These are phyloP conservation scores for Unio delphinus DNA, from an alignment of 2,888 invertebrate species.

Conservation along the genomic window DNA sequence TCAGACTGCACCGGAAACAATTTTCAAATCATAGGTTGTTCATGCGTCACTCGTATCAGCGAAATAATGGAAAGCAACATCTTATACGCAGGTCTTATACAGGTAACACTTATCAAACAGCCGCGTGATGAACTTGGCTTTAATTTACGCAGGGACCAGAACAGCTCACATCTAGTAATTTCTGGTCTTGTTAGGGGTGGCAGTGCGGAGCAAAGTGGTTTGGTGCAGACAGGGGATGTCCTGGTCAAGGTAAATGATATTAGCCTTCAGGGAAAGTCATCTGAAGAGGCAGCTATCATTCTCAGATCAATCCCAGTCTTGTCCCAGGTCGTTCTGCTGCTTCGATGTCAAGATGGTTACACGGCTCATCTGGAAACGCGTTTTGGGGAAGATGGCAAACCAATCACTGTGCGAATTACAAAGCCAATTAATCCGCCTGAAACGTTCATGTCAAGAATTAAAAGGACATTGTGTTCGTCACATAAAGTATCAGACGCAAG, in stretches of 20 bases:
- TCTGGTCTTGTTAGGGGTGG: conserved; percentile 55
- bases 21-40: too few species aligned
- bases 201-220: conserved; percentile 60
- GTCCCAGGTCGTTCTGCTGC: conserved; percentile 53
- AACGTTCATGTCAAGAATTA: too few species aligned
- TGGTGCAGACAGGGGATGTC: conserved; percentile 60
- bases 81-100: conserved; percentile 17
- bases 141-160: conserved; percentile 47
- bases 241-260: conserved; percentile 59
- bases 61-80: too few species aligned
- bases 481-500: too few species aligned
- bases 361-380: conserved; percentile 57
- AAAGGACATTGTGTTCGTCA: too few species aligned
- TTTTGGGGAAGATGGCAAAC: conserved; percentile 55
- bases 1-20: too few species aligned
- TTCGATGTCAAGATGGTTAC: conserved; percentile 57
- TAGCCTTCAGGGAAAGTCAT: conserved; percentile 56
- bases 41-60: too few species aligned
- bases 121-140: conserved; percentile 57
- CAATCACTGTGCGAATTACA: conserved; percentile 51
- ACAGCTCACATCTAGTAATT: conserved; percentile 51
- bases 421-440: conserved; percentile 22
- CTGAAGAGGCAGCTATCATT: conserved; percentile 50
- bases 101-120: conserved; percentile 56
- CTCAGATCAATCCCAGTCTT: conserved; percentile 47